Conservation (phyloP, 2,888 invertebrate genomes). For the Agrotis puta region DNA sequence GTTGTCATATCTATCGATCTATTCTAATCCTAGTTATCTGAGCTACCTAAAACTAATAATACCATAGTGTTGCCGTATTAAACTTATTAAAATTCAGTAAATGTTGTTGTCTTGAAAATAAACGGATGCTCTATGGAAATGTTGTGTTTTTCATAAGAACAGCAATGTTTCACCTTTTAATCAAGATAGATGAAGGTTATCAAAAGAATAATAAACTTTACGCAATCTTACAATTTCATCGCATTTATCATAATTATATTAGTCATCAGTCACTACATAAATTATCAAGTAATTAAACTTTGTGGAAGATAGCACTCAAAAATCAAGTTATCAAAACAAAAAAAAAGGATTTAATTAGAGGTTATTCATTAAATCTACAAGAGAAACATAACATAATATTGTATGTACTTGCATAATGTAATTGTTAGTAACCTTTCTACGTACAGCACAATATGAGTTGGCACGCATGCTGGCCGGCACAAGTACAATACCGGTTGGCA, state of each 20-base stretch:
- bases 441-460: neutral
- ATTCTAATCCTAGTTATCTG: conserved; percentile 13
- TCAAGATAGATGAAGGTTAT: neutral
- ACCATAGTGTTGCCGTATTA: neutral
- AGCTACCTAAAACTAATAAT: conserved; percentile 14
- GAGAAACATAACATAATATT: too few relatives aligned
- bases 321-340: neutral
- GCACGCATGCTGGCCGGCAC: neutral
- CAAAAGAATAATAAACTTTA: conserved; percentile 1
- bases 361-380: neutral
- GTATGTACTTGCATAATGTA: too few relatives aligned
- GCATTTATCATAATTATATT: neutral
- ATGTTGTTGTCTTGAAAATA: neutral
- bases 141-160: neutral
- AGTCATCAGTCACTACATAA: too few relatives aligned
- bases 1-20: conserved; percentile 44
- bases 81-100: neutral
- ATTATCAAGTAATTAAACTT: too few relatives aligned
- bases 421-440: neutral
- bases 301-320: conserved; percentile 15
- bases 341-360: neutral
- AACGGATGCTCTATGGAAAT: neutral
- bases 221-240: neutral
- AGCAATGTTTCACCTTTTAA: neutral
- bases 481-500: neutral